Evolutionary conservation across 2,888 invertebrate species (phyloP).

Genomic region (Camponotus fellah): DNA sequence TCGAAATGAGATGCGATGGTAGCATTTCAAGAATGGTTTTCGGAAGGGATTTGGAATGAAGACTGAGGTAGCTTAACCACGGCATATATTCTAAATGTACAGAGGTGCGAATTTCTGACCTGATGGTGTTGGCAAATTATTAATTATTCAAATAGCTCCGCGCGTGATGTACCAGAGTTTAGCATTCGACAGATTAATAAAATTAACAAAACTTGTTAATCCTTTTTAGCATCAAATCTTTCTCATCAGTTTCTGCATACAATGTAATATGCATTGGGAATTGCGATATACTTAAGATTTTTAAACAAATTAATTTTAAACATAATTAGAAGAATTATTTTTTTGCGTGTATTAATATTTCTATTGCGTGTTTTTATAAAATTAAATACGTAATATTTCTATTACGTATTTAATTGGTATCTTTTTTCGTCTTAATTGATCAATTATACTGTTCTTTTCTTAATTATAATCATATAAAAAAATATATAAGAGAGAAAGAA

Average conservation of each 20-base stretch:
- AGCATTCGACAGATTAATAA: conserved; percentile 17
- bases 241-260: background rate
- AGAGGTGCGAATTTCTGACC: conserved; percentile 43
- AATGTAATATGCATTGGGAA: background rate
- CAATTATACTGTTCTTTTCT: background rate
- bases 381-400: too few relatives aligned
- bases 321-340: background rate
- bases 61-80: conserved; percentile 21
- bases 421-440: background rate
- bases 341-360: background rate
- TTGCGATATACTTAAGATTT: background rate
- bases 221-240: background rate
- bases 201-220: conserved; percentile 8
- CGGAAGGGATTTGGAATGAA: conserved; percentile 48
- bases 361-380: too few relatives aligned
- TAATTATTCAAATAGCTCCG: conserved; percentile 32
- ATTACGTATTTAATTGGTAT: background rate
- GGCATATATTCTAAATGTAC: conserved; percentile 16
- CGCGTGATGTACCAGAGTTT: background rate
- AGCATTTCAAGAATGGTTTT: conserved; percentile 57
- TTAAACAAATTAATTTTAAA: background rate
- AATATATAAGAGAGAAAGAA: background rate
- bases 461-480: background rate
- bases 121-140: conserved; percentile 29
- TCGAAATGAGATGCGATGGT: conserved; percentile 58